A percentile compares a stretch with the other conserved stretches of the same genome.
These are phyloP conservation scores for Barbus barbus DNA, from an alignment of 2,113 vertebrate genomes.

Conservation along the genomic window DNA sequence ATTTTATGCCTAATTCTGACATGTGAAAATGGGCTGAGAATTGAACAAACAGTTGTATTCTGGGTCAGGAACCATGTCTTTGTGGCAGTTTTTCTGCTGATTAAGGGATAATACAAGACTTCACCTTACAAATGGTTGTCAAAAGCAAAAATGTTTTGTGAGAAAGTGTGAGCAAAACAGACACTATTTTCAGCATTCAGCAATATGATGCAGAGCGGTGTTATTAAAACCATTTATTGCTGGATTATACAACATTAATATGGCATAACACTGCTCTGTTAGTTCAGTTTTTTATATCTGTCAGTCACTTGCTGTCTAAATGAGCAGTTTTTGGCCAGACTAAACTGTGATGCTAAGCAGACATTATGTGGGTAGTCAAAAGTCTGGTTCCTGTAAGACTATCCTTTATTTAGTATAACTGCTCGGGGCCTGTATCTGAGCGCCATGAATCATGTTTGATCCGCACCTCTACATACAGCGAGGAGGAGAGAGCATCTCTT, in stretches of 20 bases:
- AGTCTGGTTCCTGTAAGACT: neutral
- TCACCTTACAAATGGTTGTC: neutral
- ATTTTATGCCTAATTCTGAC: too few relatives aligned
- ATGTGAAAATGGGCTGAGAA: too few relatives aligned
- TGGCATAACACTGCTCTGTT: neutral
- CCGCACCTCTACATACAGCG: neutral
- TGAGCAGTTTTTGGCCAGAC: neutral
- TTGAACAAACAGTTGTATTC: too few relatives aligned
- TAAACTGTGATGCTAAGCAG: neutral
- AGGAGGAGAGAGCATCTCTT: neutral
- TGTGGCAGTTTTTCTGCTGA: too few relatives aligned
- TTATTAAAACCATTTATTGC: neutral
- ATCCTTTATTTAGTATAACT: neutral
- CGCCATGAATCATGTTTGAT: constrained; percentile 5
- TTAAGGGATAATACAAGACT: neutral
- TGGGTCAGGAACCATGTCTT: too few relatives aligned
- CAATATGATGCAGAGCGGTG: neutral
- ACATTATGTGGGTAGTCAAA: neutral
- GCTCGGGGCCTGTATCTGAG: neutral
- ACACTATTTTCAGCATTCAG: neutral
- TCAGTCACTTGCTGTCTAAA: neutral
- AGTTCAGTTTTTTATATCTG: too few relatives aligned
- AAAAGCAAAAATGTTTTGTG: neutral
- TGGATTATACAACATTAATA: neutral
- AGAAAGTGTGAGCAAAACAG: neutral